A percentile compares a stretch with the other conserved stretches of the same genome.
phyloP scores from a whole-genome alignment of 2,797 vertebrate species.

The Sebastes reedi region DNA sequence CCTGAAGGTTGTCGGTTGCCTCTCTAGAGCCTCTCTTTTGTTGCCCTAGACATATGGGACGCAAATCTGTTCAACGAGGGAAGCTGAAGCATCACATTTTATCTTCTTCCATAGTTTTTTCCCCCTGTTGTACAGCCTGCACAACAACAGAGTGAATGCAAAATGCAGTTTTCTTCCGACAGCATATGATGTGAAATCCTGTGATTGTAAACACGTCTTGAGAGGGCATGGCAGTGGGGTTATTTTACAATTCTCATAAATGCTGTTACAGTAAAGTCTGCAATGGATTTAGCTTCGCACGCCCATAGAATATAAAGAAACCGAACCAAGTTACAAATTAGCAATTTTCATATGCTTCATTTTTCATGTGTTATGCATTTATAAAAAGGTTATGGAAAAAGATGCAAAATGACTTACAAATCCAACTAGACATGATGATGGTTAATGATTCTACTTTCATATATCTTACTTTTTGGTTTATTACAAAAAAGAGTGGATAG shows the following conservation, averaged over 20 bases:
- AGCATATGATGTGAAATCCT: conserved; percentile 13
- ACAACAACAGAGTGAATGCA: conserved; percentile 45
- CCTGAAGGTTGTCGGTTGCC: conserved; percentile 51
- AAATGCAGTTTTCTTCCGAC: conserved; percentile 20
- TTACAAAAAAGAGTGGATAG: background rate
- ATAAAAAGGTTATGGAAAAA: background rate
- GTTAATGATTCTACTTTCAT: background rate
- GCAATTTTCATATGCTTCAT: background rate
- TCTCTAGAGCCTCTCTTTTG: conserved; percentile 68
- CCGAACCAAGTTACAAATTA: background rate
- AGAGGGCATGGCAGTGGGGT: background rate
- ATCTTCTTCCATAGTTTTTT: conserved; percentile 47
- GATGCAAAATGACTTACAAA: background rate
- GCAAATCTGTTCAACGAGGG: conserved; percentile 66
- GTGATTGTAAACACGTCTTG: conserved; percentile 22
- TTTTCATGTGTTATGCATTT: background rate
- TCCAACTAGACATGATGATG: background rate
- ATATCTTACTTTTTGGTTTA: background rate
- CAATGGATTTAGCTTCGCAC: background rate
- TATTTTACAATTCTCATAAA: background rate
- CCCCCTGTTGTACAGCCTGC: conserved; percentile 32
- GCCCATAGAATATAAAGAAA: background rate
- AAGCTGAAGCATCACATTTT: conserved; percentile 55
- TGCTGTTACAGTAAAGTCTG: background rate
- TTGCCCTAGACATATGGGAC: conserved; percentile 70